Conservation (phyloP, 2,888 invertebrate genomes). For the Leptopterna dolabrata region DNA sequence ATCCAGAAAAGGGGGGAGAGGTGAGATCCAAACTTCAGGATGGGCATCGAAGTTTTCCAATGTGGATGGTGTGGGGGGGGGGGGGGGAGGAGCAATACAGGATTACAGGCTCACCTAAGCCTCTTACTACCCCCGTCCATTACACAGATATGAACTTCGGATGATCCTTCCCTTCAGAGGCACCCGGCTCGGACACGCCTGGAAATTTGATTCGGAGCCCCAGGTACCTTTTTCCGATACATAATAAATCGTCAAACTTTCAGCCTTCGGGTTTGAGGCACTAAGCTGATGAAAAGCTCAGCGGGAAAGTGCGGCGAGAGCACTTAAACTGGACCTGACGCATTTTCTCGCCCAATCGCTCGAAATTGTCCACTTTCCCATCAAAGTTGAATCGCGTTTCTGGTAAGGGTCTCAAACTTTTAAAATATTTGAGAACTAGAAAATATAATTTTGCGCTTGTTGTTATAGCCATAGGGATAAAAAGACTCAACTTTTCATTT, state of each 20-base stretch:
- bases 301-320: slow-evolving; percentile 2
- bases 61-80: no score
- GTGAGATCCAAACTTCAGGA: neutral
- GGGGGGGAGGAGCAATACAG: neutral
- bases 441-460: neutral
- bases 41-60: neutral
- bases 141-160: slow-evolving; percentile 12
- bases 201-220: slow-evolving; percentile 23
- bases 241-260: slow-evolving; percentile 42
- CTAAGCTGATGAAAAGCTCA: slow-evolving; percentile 45
- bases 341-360: slow-evolving; percentile 13
- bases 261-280: neutral
- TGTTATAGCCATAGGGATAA: no score
- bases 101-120: neutral
- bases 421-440: neutral
- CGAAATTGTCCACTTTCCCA: neutral
- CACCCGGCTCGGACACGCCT: neutral
- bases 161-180: neutral
- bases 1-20: neutral
- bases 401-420: neutral
- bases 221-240: slow-evolving; percentile 13
- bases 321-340: slow-evolving; percentile 15
- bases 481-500: no score
- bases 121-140: neutral
- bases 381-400: slow-evolving; percentile 6